Evolutionary conservation across 2,113 vertebrate species (phyloP), one percentile per base, ranked within the genome.

Genomic region (Pygoscelis adeliae): DNA sequence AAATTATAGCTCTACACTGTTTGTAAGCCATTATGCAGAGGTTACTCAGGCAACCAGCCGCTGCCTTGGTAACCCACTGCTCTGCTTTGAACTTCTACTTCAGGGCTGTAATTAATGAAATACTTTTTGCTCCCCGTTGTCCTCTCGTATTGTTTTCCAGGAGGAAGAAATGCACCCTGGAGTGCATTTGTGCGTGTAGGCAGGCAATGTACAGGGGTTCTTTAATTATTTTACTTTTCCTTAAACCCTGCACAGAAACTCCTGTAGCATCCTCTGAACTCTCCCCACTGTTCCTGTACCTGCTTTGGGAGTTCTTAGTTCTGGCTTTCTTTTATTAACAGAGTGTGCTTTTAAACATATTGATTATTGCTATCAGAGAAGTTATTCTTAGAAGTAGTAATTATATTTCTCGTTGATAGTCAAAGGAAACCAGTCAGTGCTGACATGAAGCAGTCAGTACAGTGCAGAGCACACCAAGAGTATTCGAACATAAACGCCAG

Each of bases 41-140:
- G 95, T 97, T 97, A 93, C 96, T 97, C 61, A 91, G 94, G 92
- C 97, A 97, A 97, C 95, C 73, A 90, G 89, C 80, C 5, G 72
- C 90, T 95, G 63, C 92, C 90, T 87, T 97, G 90, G 97, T 76
- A 96, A 97, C 95, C 52, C 3, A 1, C 65, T 92, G 83, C 83
- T 94, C 71, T 74, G 90, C 71, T 86, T 97, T 46, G 21, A 62
- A 93, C 90, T 97, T 90, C 63, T 21, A 50, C 87, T 90, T 73
- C 70, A 92, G 86, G 47, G 42, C 81, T 97, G 76, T 95, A 92
- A 95, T 97, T 95, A 93, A 55, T 95, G 56, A 93, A 97, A 78
- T 91, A 92, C 74, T 93, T 93, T 81, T 44, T 97, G 63, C 71
- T 97, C 86, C 83, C 67, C 4, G 2, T 95, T 97, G 94, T 95